phyloP scores from a whole-genome alignment of 2,113 vertebrate genomes.

The Uria lomvia region DNA sequence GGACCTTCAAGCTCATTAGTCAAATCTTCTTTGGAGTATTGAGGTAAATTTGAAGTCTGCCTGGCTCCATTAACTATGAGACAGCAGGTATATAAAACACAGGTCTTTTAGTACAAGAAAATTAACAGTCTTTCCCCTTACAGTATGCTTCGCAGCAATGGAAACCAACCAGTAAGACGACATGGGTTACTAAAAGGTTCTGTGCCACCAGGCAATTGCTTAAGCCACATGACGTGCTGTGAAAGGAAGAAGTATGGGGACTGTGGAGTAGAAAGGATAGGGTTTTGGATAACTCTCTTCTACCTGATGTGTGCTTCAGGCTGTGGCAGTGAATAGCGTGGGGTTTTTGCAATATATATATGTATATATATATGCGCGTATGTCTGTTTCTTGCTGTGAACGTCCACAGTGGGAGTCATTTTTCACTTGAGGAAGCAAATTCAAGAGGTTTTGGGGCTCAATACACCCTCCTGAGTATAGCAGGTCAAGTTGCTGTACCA shows the following conservation, averaged over 20 bases:
- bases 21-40: not conserved
- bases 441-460: not conserved
- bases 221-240: not conserved
- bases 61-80: not conserved
- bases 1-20: not conserved
- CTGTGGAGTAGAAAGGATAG: not conserved
- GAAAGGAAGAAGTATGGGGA: not conserved
- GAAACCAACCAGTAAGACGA: not conserved
- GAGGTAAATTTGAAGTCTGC: not conserved
- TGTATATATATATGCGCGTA: not conserved
- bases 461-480: not conserved
- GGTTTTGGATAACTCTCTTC: not conserved
- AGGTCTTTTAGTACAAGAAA: not conserved
- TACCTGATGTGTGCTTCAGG: not conserved
- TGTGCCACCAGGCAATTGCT: not conserved
- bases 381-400: not conserved
- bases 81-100: not conserved
- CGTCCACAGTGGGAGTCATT: not conserved
- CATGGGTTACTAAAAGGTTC: not conserved
- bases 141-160: accelerated
- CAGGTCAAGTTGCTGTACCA: not conserved
- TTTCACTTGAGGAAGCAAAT: not conserved
- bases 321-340: not conserved
- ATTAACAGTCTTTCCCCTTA: not conserved
- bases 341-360: not conserved